Base-by-base conservation (phyloP, 2,797 vertebrate species). In the Eulemur coronatus region DNA sequence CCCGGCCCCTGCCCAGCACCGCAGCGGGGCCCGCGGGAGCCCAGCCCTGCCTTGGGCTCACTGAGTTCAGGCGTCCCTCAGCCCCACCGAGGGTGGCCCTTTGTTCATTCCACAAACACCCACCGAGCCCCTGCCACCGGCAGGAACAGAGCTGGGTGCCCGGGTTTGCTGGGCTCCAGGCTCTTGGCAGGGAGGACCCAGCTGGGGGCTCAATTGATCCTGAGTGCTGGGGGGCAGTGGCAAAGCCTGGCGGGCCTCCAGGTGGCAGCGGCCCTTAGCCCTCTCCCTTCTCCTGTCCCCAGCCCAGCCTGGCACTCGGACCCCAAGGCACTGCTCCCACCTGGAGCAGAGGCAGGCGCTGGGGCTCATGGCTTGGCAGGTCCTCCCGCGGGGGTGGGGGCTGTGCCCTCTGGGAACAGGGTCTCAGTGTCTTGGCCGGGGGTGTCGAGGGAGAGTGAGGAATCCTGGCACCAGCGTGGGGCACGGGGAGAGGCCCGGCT, bases 361-460 rank as follows among this genome's bases (percentile, higher is more conserved):
- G 0, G 30, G 69, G 35, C 24, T 26, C 46, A 2, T 18, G 59
- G 33, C 38, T 10, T 14, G 0, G 48, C 7, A 67, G 33, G 22
- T 52, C 55, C 52, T 7, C 57, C 67, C 17, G 35, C 30, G 26
- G 12, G 15, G 5, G 33, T n/a, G 15, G 63, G 63, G 63, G 28
- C 4, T 0, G 59, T 59, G 57, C 59, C 30, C 7, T 55, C 59
- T 0, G 5, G 61, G 18, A 70, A 13, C 20, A 26, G 41, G 55
- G 28, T 9, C 48, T 65, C 43, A 50, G 14, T 28, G 12, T 30
- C 89, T 92, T n/a, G 22, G 30, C 2, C 1, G 50, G 59, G 30
- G 33, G n/a, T 7, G 28, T 35, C 9, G 7, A 24, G 5, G 30
- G 48, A 38, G 30, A 18, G 0, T 0, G 4, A 46, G n/a, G 33